These are phyloP conservation scores for Geotrupes spiniger DNA, from an alignment of 2,888 invertebrate genomes.

Conservation along the genomic window DNA sequence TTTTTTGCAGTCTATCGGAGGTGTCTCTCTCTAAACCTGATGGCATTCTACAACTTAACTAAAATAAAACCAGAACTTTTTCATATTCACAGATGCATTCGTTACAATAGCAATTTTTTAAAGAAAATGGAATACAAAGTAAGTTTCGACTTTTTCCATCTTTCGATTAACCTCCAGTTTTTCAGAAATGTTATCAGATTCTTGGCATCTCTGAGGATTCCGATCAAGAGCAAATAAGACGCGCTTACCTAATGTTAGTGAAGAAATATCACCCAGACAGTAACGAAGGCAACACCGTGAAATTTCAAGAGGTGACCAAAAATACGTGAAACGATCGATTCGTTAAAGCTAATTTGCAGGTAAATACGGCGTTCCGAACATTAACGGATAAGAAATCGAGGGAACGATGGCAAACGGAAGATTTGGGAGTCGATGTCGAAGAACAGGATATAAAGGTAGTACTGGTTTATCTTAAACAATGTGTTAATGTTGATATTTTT, in stretches of 20 bases:
- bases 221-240: constrained; percentile 68
- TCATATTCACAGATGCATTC: constrained; percentile 2
- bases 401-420: constrained; percentile 55
- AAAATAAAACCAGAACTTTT: constrained; percentile 13
- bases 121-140: constrained; percentile 27
- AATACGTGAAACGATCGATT: not conserved
- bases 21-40: too few relatives aligned
- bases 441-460: constrained; percentile 64
- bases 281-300: constrained; percentile 68
- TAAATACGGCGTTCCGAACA: constrained; percentile 72
- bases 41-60: constrained; percentile 18
- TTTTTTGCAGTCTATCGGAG: too few relatives aligned
- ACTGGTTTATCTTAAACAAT: constrained; percentile 1
- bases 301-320: constrained; percentile 65
- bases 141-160: not conserved
- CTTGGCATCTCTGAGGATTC: constrained; percentile 66
- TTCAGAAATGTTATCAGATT: constrained; percentile 66
- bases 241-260: constrained; percentile 71
- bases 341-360: constrained; percentile 41
- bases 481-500: constrained; percentile 37
- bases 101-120: constrained; percentile 15
- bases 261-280: constrained; percentile 86
- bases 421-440: constrained; percentile 48
- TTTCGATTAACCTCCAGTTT: constrained; percentile 18
- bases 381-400: constrained; percentile 66